Percentiles rank a stretch among this genome's conserved stretches.
phyloP scores from a whole-genome alignment of 2,888 invertebrate genomes.

The Silvanus unidentatus region DNA sequence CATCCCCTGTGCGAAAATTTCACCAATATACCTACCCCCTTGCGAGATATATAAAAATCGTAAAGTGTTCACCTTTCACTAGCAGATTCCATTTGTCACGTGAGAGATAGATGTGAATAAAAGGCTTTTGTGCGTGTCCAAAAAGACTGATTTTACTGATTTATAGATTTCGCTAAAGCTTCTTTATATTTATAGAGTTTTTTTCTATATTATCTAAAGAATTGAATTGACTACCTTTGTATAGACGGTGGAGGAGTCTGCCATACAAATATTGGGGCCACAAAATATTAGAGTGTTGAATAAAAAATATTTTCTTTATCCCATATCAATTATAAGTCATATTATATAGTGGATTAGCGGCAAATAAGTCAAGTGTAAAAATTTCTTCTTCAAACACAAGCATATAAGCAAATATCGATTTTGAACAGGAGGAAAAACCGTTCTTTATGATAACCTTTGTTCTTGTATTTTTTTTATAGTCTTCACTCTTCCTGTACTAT shows the following conservation, averaged over 20 bases:
- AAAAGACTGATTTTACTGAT: conserved; percentile 37
- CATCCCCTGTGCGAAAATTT: background rate
- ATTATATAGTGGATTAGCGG: conserved; percentile 18
- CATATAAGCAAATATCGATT: no score
- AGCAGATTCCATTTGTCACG: conserved; percentile 47
- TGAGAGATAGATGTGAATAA: conserved; percentile 34
- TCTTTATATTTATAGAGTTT: conserved; percentile 23
- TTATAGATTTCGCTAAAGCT: conserved; percentile 29
- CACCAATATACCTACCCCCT: conserved; percentile 27
- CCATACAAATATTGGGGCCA: no score
- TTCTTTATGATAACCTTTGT: conserved; percentile 25
- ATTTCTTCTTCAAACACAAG: conserved; percentile 23
- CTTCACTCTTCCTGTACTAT: background rate
- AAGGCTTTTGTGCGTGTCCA: conserved; percentile 32
- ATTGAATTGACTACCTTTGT: no score
- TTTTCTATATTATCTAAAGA: background rate
- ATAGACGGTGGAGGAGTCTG: no score
- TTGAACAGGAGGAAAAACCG: no score
- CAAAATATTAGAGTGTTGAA: no score
- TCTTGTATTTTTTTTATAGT: conserved; percentile 5
- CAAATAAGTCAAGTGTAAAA: conserved; percentile 20
- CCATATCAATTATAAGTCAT: no score
- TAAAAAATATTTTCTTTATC: no score
- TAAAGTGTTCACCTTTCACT: conserved; percentile 46
- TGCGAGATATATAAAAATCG: conserved; percentile 43